A percentile compares a stretch with the other conserved stretches of the same genome.
Conservation (phyloP, 2,797 vertebrate genomes). For the Chaenodraco wilsoni region DNA sequence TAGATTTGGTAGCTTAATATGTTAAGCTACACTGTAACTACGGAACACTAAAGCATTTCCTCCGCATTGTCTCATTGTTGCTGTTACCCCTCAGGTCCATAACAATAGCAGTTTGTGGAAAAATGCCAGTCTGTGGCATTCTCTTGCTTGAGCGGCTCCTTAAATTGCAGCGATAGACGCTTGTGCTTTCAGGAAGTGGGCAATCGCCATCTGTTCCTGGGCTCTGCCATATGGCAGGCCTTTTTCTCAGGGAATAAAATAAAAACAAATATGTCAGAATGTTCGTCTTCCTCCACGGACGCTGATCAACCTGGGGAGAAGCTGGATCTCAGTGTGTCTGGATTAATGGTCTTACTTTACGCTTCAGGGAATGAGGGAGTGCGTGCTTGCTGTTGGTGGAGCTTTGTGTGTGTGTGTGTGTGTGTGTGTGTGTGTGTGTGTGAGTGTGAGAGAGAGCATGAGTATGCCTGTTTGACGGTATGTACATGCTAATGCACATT, state of each 20-base stretch:
- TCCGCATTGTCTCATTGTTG: constrained; percentile 70
- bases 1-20: constrained; percentile 59
- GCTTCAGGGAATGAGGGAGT: constrained; percentile 69
- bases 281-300: constrained; percentile 86
- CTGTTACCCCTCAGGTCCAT: constrained; percentile 75
- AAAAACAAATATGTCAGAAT: constrained; percentile 93
- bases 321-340: constrained; percentile 81
- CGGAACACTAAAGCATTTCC: constrained; percentile 73
- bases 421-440: neutral
- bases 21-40: constrained; percentile 69
- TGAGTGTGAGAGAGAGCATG: neutral
- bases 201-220: constrained; percentile 89
- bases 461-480: constrained; percentile 40
- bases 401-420: constrained; percentile 24
- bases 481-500: constrained; percentile 56
- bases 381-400: constrained; percentile 43
- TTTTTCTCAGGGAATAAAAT: constrained; percentile 88
- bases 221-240: constrained; percentile 88
- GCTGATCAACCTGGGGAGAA: constrained; percentile 86
- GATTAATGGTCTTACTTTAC: constrained; percentile 81
- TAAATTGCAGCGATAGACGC: constrained; percentile 85
- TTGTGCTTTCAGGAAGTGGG: constrained; percentile 85
- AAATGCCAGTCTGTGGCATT: constrained; percentile 83
- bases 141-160: constrained; percentile 82
- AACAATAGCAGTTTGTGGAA: constrained; percentile 83